phyloP scores from a whole-genome alignment of 2,888 invertebrate species.

The Tinea trinotella region DNA sequence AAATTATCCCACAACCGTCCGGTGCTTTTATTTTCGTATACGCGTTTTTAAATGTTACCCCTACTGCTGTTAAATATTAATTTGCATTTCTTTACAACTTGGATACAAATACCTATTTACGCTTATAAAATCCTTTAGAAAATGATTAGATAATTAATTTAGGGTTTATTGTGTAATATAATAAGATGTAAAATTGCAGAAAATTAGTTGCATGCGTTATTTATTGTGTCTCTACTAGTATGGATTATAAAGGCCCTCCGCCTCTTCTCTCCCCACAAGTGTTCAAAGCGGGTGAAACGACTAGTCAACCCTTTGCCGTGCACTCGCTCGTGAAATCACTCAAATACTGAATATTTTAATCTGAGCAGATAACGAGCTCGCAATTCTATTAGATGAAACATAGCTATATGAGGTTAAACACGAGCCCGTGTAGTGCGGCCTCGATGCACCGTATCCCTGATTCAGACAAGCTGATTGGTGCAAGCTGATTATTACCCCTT shows the following conservation, averaged over 20 bases:
- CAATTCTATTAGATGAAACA: slow-evolving; percentile 72
- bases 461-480: neutral
- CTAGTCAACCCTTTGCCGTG: slow-evolving; percentile 71
- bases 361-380: slow-evolving; percentile 72
- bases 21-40: neutral
- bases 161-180: no score
- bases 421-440: neutral
- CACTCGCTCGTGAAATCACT: slow-evolving; percentile 73
- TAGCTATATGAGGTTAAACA: slow-evolving; percentile 47
- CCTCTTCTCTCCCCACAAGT: slow-evolving; percentile 53
- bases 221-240: neutral
- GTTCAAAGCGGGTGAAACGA: slow-evolving; percentile 68
- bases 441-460: neutral
- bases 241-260: slow-evolving; percentile 13
- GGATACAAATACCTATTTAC: no score
- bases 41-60: neutral
- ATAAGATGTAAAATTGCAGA: neutral
- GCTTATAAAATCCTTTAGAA: no score
- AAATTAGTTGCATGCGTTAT: slow-evolving; percentile 4
- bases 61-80: no score
- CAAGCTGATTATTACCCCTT: neutral
- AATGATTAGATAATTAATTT: no score
- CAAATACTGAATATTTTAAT: slow-evolving; percentile 74
- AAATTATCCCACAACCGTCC: neutral
- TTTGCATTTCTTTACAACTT: no score